Percentiles rank a stretch among this genome's conserved stretches.
These are phyloP conservation scores for Scaptomyza polygonia DNA, from an alignment of 2,888 invertebrate species.

Conservation along the genomic window DNA sequence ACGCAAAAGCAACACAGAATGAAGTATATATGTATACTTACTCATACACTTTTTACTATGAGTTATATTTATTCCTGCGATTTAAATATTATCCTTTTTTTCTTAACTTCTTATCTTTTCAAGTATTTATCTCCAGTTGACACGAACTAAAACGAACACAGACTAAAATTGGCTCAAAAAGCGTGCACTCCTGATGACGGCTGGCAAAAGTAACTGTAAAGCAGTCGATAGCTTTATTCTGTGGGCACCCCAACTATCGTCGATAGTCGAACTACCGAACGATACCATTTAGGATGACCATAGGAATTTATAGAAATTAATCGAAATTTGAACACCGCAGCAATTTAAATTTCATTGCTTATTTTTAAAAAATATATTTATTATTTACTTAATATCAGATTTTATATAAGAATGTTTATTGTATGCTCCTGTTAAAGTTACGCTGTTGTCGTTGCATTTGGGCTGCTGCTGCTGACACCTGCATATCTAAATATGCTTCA, in stretches of 20 bases:
- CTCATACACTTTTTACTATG: not conserved
- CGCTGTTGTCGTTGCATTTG: not conserved
- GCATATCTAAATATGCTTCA: not conserved
- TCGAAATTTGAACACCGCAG: not conserved
- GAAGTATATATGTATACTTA: not conserved
- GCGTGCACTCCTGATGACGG: not conserved
- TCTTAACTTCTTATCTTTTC: too few species aligned
- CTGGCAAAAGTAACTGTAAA: constrained; percentile 3
- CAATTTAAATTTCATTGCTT: constrained; percentile 5
- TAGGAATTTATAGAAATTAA: not conserved
- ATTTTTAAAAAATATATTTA: constrained; percentile 23
- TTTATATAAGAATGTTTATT: not conserved
- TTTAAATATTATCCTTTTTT: too few species aligned
- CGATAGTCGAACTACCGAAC: not conserved
- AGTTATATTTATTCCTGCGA: not conserved
- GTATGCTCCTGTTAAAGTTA: not conserved
- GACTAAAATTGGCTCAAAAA: constrained; percentile 6
- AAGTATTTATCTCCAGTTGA: too few species aligned
- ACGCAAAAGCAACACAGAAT: not conserved
- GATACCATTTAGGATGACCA: constrained; percentile 18
- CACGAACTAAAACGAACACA: not conserved
- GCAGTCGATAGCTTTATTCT: not conserved
- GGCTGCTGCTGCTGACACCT: not conserved
- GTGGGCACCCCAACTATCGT: not conserved
- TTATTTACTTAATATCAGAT: not conserved